These are phyloP conservation scores for Oscheius myriophilus DNA, from an alignment of 2,888 invertebrate genomes.

Conservation along the genomic window DNA sequence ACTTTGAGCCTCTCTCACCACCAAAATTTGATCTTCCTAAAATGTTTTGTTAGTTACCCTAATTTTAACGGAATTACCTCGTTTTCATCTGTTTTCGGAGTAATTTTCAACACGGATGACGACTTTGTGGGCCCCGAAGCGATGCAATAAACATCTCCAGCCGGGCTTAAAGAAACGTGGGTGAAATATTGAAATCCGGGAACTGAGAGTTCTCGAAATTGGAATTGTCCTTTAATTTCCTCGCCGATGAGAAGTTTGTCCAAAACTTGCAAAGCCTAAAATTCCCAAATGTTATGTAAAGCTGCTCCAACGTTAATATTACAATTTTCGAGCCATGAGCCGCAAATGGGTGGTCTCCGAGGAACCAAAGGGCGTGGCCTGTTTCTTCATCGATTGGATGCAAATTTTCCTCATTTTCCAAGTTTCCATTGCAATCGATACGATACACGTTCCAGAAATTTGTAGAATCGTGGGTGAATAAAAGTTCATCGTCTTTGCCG, in stretches of 20 bases:
- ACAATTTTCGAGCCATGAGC: conserved; percentile 9
- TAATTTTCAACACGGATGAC: no score
- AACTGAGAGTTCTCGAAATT: conserved; percentile 27
- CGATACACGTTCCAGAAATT: conserved; percentile 73
- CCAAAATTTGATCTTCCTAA: no score
- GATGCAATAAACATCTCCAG: conserved; percentile 64
- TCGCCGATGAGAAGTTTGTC: no score
- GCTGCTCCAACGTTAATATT: no score
- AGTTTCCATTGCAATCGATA: conserved; percentile 34
- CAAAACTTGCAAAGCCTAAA: no score
- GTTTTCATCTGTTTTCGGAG: no score
- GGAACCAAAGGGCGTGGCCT: conserved; percentile 54
- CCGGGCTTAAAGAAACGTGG: conserved; percentile 30
- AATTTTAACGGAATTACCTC: no score
- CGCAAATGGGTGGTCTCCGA: conserved; percentile 44
- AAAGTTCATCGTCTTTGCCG: conserved; percentile 60
- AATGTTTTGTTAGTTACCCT: no score
- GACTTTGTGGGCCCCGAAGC: conserved; percentile 67
- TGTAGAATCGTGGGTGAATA: conserved; percentile 71
- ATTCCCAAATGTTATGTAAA: background rate
- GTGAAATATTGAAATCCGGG: conserved; percentile 43
- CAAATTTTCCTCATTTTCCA: conserved; percentile 33
- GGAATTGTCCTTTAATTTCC: no score
- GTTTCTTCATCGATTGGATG: conserved; percentile 40
- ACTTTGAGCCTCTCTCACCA: no score